Base-by-base conservation (phyloP, 2,113 vertebrate species). In the Saccopteryx bilineata region DNA sequence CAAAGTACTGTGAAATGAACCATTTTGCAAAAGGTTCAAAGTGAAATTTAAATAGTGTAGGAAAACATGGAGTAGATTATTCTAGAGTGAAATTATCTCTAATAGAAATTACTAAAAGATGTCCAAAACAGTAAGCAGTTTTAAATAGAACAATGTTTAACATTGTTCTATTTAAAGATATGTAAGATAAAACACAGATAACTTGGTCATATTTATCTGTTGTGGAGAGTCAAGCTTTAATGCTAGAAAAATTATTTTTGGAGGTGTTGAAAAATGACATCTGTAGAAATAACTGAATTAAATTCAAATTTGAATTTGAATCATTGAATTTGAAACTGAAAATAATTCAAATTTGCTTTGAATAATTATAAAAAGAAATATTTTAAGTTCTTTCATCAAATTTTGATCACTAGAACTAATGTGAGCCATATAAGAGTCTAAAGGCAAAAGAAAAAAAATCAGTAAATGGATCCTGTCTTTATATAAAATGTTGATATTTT, bases 401-500 rank as follows among this genome's bases (percentile, higher is more conserved):
- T 91, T 93, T 91, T 78, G 39, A 63, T 89, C 12, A 68, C 39
- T 9, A 74, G 13, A 46, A 60, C 24, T 61, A 90, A 63, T 10
- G 8, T 31, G 33, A 96, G 5, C 10, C 75, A 87, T 66, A 68
- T 11, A 61, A 23, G 80, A 84, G 24, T 21, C 50, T 58, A 79
- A 61, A 61, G 31, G 56, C 17, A 76, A 78, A 76, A 75, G 61
- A 33, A 63, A 94, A 93, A 95, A 68, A 66, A 39, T 39, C 39
- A 39, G 39, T 39, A 39, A 39, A 33, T 5, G 78, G 46, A 90
- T 87, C 5, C 28, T 87, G 61, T 68, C 17, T 75, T 91, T 90
- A 86, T 58, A 95, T 61, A 84, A 91, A 84, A 87, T 61, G 83
- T 68, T 80, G 33, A 61, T 90, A 76, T 80, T 89, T 89, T 80